These are phyloP conservation scores for Danaus plexippus DNA, from an alignment of 1,140 invertebrate genomes.

Conservation along the genomic window DNA sequence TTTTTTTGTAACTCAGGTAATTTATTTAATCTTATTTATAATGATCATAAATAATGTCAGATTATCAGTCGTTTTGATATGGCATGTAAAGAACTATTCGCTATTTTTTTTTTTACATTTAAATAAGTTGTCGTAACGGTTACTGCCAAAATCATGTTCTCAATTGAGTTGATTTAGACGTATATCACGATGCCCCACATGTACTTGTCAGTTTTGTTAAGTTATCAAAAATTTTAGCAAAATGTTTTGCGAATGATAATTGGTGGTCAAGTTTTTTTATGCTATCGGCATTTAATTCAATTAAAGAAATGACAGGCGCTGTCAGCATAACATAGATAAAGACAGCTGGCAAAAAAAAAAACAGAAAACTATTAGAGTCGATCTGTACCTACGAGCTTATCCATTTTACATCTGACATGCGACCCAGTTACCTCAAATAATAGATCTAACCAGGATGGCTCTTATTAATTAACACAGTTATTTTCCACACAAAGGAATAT, in stretches of 20 bases:
- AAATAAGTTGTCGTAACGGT: slow-evolving; percentile 10
- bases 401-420: slow-evolving; percentile 34
- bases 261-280: slow-evolving; percentile 35
- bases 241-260: slow-evolving; percentile 28
- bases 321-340: slow-evolving; percentile 30
- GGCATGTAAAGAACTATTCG: too few relatives aligned
- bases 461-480: slow-evolving; percentile 62
- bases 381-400: slow-evolving; percentile 28
- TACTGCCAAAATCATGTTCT: slow-evolving; percentile 10
- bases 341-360: slow-evolving; percentile 42
- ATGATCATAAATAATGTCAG: too few relatives aligned
- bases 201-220: slow-evolving; percentile 18
- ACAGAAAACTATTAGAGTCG: slow-evolving; percentile 27
- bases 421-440: slow-evolving; percentile 42
- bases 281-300: slow-evolving; percentile 46
- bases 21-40: too few relatives aligned
- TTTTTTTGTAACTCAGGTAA: too few relatives aligned
- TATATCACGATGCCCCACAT: slow-evolving; percentile 13
- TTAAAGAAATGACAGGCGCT: slow-evolving; percentile 48
- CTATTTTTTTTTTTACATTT: slow-evolving; percentile 5
- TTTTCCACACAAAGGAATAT: slow-evolving; percentile 37
- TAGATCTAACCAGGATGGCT: slow-evolving; percentile 46
- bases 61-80: too few relatives aligned
- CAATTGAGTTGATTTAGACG: slow-evolving; percentile 16
- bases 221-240: slow-evolving; percentile 16